A percentile compares a stretch with the other conserved stretches of the same genome.
Conservation (phyloP, 2,888 invertebrate species). For the Thymelicus sylvestris region DNA sequence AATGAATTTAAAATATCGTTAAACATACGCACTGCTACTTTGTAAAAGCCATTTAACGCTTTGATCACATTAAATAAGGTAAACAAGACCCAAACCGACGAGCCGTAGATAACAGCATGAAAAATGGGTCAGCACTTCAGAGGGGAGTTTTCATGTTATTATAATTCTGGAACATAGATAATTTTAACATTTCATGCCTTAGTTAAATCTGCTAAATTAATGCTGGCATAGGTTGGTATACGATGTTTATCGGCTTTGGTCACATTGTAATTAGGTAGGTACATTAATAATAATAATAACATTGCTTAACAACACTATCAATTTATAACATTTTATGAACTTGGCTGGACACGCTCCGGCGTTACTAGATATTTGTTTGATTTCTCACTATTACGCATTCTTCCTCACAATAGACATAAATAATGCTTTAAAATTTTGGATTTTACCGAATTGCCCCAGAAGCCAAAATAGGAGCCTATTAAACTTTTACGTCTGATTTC, state of each 20-base stretch:
- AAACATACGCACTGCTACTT: background rate
- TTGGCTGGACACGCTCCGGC: too few relatives aligned
- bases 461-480: background rate
- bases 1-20: background rate
- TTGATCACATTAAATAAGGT: constrained; percentile 22
- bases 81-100: constrained; percentile 12
- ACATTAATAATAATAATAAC: too few relatives aligned
- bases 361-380: too few relatives aligned
- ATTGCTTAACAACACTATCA: too few relatives aligned
- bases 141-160: constrained; percentile 7
- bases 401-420: too few relatives aligned
- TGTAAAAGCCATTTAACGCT: constrained; percentile 15
- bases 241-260: too few relatives aligned
- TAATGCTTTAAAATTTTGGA: too few relatives aligned
- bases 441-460: background rate
- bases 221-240: too few relatives aligned
- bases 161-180: constrained; percentile 15
- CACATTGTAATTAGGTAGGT: too few relatives aligned
- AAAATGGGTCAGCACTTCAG: constrained; percentile 26
- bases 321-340: too few relatives aligned
- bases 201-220: constrained; percentile 1
- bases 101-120: constrained; percentile 21
- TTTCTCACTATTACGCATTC: too few relatives aligned
- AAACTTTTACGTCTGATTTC: too few relatives aligned
- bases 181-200: constrained; percentile 8